Conservation (phyloP, 1,140 invertebrate species). For the Bilobella aurantiaca region DNA sequence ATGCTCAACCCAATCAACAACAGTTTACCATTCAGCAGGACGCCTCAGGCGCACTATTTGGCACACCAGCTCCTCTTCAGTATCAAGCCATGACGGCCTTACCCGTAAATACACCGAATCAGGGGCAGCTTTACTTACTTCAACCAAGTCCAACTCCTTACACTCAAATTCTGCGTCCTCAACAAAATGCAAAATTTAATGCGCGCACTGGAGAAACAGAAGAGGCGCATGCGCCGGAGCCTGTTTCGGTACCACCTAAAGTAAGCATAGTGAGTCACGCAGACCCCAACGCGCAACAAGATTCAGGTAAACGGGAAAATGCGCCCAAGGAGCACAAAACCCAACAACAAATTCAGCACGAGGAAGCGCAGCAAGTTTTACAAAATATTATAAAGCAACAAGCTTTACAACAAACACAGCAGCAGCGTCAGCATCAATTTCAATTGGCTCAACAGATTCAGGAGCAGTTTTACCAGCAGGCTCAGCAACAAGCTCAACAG, state of each 20-base stretch:
- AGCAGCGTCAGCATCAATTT: constrained; percentile 38
- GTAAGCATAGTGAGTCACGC: not conserved
- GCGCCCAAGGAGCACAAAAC: not conserved
- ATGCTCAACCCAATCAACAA: not conserved
- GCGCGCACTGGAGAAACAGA: not conserved
- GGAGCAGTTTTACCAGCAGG: not conserved
- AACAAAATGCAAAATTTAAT: constrained; percentile 3
- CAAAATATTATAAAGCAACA: constrained; percentile 1
- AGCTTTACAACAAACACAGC: not conserved
- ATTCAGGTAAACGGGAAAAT: not conserved
- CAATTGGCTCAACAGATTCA: not conserved
- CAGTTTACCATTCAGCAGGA: not conserved
- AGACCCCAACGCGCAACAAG: not conserved
- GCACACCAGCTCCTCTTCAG: not conserved
- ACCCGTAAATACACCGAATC: not conserved
- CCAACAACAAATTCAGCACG: not conserved
- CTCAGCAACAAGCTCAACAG: constrained; percentile 16
- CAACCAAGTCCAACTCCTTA: constrained; percentile 22
- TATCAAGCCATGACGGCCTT: not conserved
- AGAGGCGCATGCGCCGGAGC: too few relatives aligned
- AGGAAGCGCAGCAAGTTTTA: not conserved
- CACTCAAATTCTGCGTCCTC: too few relatives aligned
- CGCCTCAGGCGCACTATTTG: not conserved
- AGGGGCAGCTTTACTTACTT: constrained; percentile 19
- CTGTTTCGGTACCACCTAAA: not conserved